phyloP scores from a whole-genome alignment of 2,888 invertebrate genomes.

The Pyralis farinalis region DNA sequence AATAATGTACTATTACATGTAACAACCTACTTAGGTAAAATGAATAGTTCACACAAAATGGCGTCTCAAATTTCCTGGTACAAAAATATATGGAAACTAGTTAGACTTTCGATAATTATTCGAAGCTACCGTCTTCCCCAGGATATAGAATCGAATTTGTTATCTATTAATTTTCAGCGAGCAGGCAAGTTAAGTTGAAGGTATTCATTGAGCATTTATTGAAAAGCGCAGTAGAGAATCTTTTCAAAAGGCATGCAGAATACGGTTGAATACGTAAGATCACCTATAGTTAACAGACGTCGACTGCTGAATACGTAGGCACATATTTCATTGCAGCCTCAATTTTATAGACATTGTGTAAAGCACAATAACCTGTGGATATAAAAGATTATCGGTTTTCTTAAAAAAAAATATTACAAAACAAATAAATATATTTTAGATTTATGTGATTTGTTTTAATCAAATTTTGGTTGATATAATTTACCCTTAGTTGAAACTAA shows the following conservation, averaged over 20 bases:
- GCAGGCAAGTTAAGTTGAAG: conserved; percentile 35
- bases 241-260: conserved; percentile 52
- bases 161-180: conserved; percentile 47
- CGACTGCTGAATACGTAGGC: conserved; percentile 27
- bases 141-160: conserved; percentile 27
- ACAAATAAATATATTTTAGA: too few relatives aligned
- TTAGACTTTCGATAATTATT: conserved; percentile 1
- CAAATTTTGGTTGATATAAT: too few relatives aligned
- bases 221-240: conserved; percentile 54
- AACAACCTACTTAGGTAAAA: too few relatives aligned
- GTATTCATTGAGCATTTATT: conserved; percentile 62
- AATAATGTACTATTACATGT: too few relatives aligned
- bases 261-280: conserved; percentile 35
- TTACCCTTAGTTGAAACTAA: too few relatives aligned
- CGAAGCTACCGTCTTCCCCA: conserved; percentile 1
- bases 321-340: conserved; percentile 23
- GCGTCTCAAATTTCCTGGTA: background rate
- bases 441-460: too few relatives aligned
- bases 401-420: too few relatives aligned
- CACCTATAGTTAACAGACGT: conserved; percentile 30
- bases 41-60: background rate
- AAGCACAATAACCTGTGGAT: background rate
- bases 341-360: conserved; percentile 18
- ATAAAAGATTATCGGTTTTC: too few relatives aligned
- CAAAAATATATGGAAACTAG: conserved; percentile 1